Percentiles rank a stretch among this genome's conserved stretches.
Evolutionary conservation across 2,113 vertebrate species (phyloP).

Genomic region (zebrafish (Danio rerio)): DNA sequence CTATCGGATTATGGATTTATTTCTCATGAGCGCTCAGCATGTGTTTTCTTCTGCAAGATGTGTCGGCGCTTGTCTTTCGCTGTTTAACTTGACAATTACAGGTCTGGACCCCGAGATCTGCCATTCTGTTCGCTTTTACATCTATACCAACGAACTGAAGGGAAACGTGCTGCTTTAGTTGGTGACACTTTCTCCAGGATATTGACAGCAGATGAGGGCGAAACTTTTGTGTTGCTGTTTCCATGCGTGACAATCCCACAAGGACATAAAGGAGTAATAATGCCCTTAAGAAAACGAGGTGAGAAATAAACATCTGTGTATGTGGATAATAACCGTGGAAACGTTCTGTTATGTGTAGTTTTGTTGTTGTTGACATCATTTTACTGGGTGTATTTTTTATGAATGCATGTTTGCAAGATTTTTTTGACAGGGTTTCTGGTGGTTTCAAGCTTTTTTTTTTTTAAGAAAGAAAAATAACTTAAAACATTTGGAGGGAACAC

Average conservation of each 20-base stretch:
- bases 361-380: too few relatives aligned
- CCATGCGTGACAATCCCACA: conserved; percentile 37
- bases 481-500: too few relatives aligned
- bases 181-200: conserved; percentile 30
- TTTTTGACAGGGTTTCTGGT: too few relatives aligned
- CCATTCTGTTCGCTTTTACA: conserved; percentile 44
- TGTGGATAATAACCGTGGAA: too few relatives aligned
- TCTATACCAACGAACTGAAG: conserved; percentile 39
- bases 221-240: conserved; percentile 47
- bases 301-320: conserved; percentile 53
- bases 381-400: too few relatives aligned
- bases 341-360: too few relatives aligned
- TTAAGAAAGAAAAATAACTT: too few relatives aligned
- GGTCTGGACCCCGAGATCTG: conserved; percentile 41
- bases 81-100: conserved; percentile 46
- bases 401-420: too few relatives aligned
- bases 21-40: conserved; percentile 19
- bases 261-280: conserved; percentile 60
- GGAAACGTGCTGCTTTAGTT: conserved; percentile 39
- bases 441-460: too few relatives aligned
- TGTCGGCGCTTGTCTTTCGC: conserved; percentile 32
- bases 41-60: conserved; percentile 41
- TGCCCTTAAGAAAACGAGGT: conserved; percentile 79
- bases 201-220: conserved; percentile 53
- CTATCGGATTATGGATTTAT: conserved; percentile 50